Percentiles rank a stretch among this genome's conserved stretches.
Evolutionary conservation across 2,888 invertebrate species (phyloP).

Genomic region (Dryocosmus kuriphilus): DNA sequence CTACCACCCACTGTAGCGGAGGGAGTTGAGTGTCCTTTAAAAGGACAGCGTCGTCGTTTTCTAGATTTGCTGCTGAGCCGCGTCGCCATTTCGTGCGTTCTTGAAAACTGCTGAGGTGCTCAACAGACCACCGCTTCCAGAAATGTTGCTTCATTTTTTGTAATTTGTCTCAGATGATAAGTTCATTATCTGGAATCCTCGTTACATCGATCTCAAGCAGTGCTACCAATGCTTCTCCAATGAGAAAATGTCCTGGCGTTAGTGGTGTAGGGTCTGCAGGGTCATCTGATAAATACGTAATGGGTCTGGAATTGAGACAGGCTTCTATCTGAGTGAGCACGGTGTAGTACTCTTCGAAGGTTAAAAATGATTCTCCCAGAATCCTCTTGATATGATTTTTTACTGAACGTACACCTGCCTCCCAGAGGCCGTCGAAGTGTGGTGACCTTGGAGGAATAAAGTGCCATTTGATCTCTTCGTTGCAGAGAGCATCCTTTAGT

Average conservation of each 20-base stretch:
- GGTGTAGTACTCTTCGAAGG: neutral
- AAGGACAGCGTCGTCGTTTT: neutral
- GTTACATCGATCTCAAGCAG: neutral
- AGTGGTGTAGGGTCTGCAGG: neutral
- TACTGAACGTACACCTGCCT: neutral
- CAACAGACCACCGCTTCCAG: neutral
- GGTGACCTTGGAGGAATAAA: neutral
- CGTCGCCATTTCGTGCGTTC: neutral
- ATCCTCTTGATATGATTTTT: neutral
- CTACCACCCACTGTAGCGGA: neutral
- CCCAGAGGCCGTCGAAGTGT: neutral
- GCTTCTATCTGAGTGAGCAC: slow-evolving; percentile 9
- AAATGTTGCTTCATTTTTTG: slow-evolving; percentile 3
- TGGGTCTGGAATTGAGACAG: neutral
- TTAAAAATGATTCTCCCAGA: neutral
- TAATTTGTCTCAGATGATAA: neutral
- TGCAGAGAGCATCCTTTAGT: neutral
- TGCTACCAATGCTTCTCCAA: neutral
- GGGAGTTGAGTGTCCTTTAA: neutral
- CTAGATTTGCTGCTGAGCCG: neutral
- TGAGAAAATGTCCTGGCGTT: neutral
- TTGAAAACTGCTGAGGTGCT: neutral
- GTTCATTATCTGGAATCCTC: neutral
- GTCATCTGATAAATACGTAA: neutral
- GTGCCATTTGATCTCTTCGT: no score